phyloP scores from a whole-genome alignment of 2,113 vertebrate species.

The Oryctolagus cuniculus region DNA sequence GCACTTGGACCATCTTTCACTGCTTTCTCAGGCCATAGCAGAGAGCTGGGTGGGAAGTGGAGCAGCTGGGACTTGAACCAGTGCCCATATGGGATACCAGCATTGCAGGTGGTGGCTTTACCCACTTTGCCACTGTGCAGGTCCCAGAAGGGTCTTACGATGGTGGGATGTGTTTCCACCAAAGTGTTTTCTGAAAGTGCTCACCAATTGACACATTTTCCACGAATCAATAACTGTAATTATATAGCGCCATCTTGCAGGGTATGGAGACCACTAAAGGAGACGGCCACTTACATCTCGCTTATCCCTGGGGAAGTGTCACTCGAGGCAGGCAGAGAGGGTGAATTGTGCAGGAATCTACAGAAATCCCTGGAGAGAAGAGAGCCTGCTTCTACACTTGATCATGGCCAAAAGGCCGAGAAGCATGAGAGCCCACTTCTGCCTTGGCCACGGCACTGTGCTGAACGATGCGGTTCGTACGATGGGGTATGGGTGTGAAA shows the following conservation, averaged over 20 bases:
- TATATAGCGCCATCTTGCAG: not conserved
- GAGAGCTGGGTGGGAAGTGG: too few species aligned
- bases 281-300: not conserved
- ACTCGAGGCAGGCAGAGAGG: rapidly evolving
- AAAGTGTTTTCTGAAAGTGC: not conserved
- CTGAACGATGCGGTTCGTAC: too few species aligned
- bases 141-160: not conserved
- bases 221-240: not conserved
- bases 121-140: too few species aligned
- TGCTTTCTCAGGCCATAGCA: too few species aligned
- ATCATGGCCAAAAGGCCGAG: not conserved
- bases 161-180: not conserved
- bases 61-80: too few species aligned
- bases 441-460: not conserved
- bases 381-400: too few species aligned
- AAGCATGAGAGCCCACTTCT: too few species aligned
- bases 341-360: not conserved
- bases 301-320: not conserved
- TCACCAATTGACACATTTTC: not conserved
- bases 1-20: too few species aligned
- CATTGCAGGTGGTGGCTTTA: too few species aligned
- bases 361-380: not conserved
- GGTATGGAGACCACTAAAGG: not conserved
- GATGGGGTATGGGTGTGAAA: rapidly evolving
- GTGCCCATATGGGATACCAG: too few species aligned